Base-by-base conservation (phyloP, 2,888 invertebrate species). In the Brachypalpus laphriformis region DNA sequence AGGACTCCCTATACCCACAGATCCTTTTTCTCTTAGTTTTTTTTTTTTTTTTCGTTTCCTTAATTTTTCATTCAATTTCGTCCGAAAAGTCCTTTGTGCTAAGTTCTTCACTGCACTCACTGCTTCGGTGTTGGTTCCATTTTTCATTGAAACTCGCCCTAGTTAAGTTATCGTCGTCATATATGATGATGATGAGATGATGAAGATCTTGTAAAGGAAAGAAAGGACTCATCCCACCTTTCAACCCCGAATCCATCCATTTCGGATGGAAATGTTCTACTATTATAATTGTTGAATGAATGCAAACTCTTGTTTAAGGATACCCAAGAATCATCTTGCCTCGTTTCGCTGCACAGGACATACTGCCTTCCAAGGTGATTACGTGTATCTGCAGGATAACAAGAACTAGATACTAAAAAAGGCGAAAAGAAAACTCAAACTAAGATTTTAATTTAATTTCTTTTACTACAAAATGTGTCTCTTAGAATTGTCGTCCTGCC, bases 371-470 rank as follows among this genome's bases (percentile, higher is more conserved):
- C 65, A 75, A 71, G 81, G 85, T 81, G 85, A 85, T 81, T 85
- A 66, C 71, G 66, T 81, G 70, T 81, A 76, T 81, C 61, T 72
- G 31, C 63, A 65, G 80, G 82, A 82, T 78, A 74, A 68, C 37
- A 83, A 57, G 54, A 61, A n/a, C n/a, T n/a, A n/a, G n/a, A n/a
- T n/a, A n/a, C n/a, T 68, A 51, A 49, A 45, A 40, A 78, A 51
- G 68, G 2, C 3, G 1, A n/a, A 14, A n/a, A 22, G 42, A 71
- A 71, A 76, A 18, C 9, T n/a, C 54, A 57, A 78, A 75, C 75
- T 75, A 75, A 54, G 81, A 66, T 81, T 85, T 85, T 85, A 85
- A 85, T 85, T 85, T 85, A 85, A 85, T 85, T 85, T 81, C 81
- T 81, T 75, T n/a, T 66, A 28, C 81, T 71, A 47, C 59, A 75